Percentiles rank a stretch among this genome's conserved stretches.
phyloP scores from a whole-genome alignment of 2,797 vertebrate genomes.

The Pelobates cultripes region DNA sequence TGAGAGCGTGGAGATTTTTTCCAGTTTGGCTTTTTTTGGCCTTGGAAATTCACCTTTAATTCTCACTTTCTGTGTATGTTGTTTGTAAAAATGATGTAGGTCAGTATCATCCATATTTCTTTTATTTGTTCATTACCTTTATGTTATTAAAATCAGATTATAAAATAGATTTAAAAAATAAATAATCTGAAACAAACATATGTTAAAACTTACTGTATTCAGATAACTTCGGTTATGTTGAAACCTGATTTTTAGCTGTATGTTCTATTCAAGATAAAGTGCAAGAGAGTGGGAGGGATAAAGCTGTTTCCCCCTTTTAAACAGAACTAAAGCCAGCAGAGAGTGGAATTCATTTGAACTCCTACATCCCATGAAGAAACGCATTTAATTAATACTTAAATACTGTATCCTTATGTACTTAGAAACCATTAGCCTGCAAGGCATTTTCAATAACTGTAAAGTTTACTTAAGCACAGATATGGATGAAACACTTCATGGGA shows the following conservation, averaged over 20 bases:
- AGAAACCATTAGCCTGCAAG: conserved; percentile 7
- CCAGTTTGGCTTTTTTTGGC: no score
- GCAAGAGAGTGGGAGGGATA: conserved; percentile 5
- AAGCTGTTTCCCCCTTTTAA: conserved; percentile 15
- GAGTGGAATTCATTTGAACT: conserved; percentile 30
- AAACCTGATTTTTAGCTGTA: conserved; percentile 5
- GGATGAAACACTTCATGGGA: conserved; percentile 25
- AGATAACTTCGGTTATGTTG: background rate
- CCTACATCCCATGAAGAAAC: conserved; percentile 19
- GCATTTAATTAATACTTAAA: conserved; percentile 40
- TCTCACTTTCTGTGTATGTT: no score
- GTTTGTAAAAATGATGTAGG: no score
- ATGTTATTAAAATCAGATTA: no score
- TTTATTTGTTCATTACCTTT: no score
- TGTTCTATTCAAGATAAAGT: conserved; percentile 11
- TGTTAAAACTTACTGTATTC: rapidly evolving
- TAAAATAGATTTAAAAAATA: background rate
- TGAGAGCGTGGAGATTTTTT: no score
- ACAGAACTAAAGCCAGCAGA: conserved; percentile 6
- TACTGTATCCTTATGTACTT: conserved; percentile 16
- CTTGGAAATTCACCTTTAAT: no score
- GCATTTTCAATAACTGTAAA: conserved; percentile 12
- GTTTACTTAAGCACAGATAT: conserved; percentile 5
- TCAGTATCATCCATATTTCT: no score
- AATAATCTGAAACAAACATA: background rate